phyloP scores from a whole-genome alignment of 2,888 invertebrate genomes.

The Bombyx huttoni region DNA sequence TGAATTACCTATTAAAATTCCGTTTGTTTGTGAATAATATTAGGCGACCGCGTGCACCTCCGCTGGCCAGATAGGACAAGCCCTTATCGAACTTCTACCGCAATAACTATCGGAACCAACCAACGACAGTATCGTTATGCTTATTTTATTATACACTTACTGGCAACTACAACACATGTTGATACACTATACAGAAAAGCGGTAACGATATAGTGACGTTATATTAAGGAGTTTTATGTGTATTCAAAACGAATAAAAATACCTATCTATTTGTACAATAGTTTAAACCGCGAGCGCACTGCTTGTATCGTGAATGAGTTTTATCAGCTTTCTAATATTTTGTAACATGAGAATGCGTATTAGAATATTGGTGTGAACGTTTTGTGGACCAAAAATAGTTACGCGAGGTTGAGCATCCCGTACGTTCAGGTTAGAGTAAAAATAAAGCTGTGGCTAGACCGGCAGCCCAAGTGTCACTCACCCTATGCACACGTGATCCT shows the following conservation, averaged over 20 bases:
- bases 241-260: too few species aligned
- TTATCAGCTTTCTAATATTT: slow-evolving; percentile 23
- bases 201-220: too few species aligned
- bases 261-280: too few species aligned
- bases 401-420: slow-evolving; percentile 40
- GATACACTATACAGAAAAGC: too few species aligned
- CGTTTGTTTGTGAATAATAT: slow-evolving; percentile 2
- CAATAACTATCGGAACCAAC: background rate
- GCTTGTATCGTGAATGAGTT: background rate
- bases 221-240: too few species aligned
- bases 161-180: too few species aligned
- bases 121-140: background rate
- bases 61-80: slow-evolving; percentile 1
- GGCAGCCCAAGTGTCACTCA: slow-evolving; percentile 51
- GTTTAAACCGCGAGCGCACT: background rate
- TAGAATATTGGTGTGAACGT: slow-evolving; percentile 46
- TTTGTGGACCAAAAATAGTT: slow-evolving; percentile 60
- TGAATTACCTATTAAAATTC: background rate
- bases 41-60: background rate
- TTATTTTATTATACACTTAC: background rate
- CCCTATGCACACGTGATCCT: slow-evolving; percentile 35
- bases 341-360: slow-evolving; percentile 56
- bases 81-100: slow-evolving; percentile 3
- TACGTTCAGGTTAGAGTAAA: slow-evolving; percentile 40
- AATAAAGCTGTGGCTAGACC: slow-evolving; percentile 48